These are phyloP conservation scores for Meteorus colon DNA, from an alignment of 2,888 invertebrate genomes.

Conservation along the genomic window DNA sequence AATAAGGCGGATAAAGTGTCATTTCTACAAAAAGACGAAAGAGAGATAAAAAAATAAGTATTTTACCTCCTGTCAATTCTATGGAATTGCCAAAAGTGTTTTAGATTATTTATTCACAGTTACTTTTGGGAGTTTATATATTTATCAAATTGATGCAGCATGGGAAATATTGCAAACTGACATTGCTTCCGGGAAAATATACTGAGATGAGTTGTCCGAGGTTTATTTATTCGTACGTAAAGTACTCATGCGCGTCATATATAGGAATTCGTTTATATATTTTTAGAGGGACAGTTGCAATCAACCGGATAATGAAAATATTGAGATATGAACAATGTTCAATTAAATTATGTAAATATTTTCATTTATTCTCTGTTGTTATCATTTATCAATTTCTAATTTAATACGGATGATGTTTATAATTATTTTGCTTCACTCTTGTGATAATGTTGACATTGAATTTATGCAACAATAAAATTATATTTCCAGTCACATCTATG, in stretches of 20 bases:
- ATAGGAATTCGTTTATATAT: neutral
- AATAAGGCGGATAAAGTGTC: neutral
- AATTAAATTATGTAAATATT: neutral
- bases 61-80: neutral
- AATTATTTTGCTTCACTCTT: neutral
- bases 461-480: neutral
- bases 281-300: neutral
- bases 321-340: neutral
- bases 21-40: neutral
- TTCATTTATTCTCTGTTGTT: constrained; percentile 8
- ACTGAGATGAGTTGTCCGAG: constrained; percentile 23
- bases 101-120: constrained; percentile 15
- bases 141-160: neutral
- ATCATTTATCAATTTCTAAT: neutral
- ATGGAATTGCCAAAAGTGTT: neutral
- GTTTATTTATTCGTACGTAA: constrained; percentile 32
- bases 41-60: neutral
- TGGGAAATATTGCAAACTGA: constrained; percentile 18
- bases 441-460: neutral
- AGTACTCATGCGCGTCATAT: constrained; percentile 12
- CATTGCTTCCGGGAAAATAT: constrained; percentile 23
- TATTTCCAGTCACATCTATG: neutral
- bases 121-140: constrained; percentile 1
- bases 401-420: neutral
- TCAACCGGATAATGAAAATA: constrained; percentile 15